Conservation (phyloP, 2,113 vertebrate species). For the Vulpes vulpes region DNA sequence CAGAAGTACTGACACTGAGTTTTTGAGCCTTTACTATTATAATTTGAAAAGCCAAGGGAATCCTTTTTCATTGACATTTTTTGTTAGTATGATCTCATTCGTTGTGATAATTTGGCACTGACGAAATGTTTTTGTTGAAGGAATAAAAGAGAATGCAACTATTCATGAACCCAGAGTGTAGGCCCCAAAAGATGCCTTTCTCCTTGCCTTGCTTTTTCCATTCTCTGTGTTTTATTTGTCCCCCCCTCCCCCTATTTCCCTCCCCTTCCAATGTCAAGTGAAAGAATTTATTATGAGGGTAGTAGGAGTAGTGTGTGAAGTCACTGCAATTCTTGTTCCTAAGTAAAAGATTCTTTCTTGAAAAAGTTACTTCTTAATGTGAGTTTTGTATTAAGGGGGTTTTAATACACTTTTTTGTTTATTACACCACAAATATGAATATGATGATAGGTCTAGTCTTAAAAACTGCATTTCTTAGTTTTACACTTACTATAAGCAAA, state of each 20-base stretch:
- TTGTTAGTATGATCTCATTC: slow-evolving; percentile 60
- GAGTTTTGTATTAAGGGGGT: slow-evolving; percentile 12
- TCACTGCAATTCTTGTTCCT: slow-evolving; percentile 25
- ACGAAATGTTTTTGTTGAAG: background rate
- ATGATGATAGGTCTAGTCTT: slow-evolving; percentile 8
- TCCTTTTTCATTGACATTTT: slow-evolving; percentile 48
- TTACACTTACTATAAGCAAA: background rate
- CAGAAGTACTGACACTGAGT: background rate
- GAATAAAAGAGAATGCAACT: slow-evolving; percentile 53
- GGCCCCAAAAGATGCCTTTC: background rate
- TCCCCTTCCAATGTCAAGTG: background rate
- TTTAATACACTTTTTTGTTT: slow-evolving; percentile 18
- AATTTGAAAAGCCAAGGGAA: slow-evolving; percentile 11
- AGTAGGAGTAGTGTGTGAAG: background rate
- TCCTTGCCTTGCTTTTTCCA: background rate
- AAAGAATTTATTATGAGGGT: slow-evolving; percentile 27
- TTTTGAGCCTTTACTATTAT: background rate
- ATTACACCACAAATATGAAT: background rate
- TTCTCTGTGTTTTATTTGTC: background rate
- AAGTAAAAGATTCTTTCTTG: background rate
- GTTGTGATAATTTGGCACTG: slow-evolving; percentile 40
- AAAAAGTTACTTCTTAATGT: background rate
- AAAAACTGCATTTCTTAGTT: background rate
- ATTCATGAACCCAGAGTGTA: background rate
- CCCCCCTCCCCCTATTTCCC: background rate